Evolutionary conservation across 2,797 vertebrate genomes (phyloP), one percentile per base, ranked within the genome.

Genomic region (Anguilla anguilla): DNA sequence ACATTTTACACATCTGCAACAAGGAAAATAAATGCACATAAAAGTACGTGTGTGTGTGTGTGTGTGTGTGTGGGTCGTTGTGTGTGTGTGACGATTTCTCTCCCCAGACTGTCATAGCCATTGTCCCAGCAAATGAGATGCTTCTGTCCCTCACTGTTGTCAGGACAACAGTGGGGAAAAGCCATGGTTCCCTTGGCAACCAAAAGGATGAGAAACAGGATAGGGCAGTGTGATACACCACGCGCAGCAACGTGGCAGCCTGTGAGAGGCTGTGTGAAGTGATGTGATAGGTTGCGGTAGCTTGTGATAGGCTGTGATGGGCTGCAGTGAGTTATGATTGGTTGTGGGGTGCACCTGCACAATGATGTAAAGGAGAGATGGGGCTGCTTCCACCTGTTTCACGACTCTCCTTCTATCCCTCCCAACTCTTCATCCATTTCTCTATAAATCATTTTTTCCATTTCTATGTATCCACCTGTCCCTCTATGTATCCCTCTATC

Each of bases 91-190:
- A 31, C 31, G 61, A 69, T 53, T 51, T 69, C 13, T 46, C 39
- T 64, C 49, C 57, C 82, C 49, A 57, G 77, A 87, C 35, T 25
- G 11, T 74, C 72, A 74, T 74, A 39, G n/a, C 82, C 19, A 85
- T 89, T 0, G 86, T 92, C 88, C 91, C 89, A 89, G 86, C 86
- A 91, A 91, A 89, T 84, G 9, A 91, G 87, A 90, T 88, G 89
- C 90, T 88, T 88, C 92, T 92, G 92, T 93, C 86, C 85, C 86
- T 88, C 72, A 88, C 88, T 57, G 94, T 95, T 91, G 93, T 90
- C 94, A 94, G 89, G 92, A 94, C 90, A 95, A 96, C 94, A 86
- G 86, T 82, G 74, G 69, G 90, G 93, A 91, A 86, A 83, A 86
- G 49, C 79, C 77, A 51, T 72, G 46, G 90, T 95, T 93, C 93